Conservation (phyloP, 2,888 invertebrate genomes). For the Acheta domesticus region DNA sequence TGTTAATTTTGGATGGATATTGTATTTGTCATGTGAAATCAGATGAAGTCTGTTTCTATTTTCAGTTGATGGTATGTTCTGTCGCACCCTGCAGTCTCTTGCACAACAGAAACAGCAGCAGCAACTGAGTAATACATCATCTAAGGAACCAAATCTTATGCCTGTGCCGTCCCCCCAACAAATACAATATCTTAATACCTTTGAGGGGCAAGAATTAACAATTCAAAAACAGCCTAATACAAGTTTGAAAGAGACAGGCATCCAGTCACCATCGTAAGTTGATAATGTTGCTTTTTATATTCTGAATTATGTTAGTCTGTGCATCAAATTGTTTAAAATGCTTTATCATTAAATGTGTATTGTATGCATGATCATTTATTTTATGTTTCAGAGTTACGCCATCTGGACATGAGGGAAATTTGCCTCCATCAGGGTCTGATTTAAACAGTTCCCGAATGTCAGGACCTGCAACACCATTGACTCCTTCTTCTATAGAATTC, state of each 20-base stretch:
- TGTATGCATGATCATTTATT: conserved; percentile 42
- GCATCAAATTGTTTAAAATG: conserved; percentile 9
- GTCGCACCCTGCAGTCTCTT: conserved; percentile 60
- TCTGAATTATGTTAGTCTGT: not conserved
- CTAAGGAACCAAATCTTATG: conserved; percentile 85
- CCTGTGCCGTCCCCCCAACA: conserved; percentile 95
- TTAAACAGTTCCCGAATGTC: conserved; percentile 41
- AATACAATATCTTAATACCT: conserved; percentile 91
- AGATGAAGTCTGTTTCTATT: conserved; percentile 36
- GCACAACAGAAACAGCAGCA: conserved; percentile 58
- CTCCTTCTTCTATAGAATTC: conserved; percentile 52
- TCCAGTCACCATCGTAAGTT: conserved; percentile 72
- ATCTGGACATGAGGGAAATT: conserved; percentile 41
- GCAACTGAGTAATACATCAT: conserved; percentile 79
- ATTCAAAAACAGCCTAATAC: conserved; percentile 95
- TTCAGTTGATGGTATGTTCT: conserved; percentile 61
- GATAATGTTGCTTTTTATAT: not conserved
- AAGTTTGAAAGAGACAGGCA: conserved; percentile 69
- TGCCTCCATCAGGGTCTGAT: conserved; percentile 42
- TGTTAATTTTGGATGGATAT: no score
- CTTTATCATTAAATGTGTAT: not conserved
- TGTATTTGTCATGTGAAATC: no score
- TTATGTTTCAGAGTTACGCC: conserved; percentile 42
- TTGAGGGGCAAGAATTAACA: conserved; percentile 93
- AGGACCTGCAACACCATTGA: conserved; percentile 52